Evolutionary conservation across 2,797 vertebrate genomes (phyloP).

Genomic region (Limnodromus scolopaceus): DNA sequence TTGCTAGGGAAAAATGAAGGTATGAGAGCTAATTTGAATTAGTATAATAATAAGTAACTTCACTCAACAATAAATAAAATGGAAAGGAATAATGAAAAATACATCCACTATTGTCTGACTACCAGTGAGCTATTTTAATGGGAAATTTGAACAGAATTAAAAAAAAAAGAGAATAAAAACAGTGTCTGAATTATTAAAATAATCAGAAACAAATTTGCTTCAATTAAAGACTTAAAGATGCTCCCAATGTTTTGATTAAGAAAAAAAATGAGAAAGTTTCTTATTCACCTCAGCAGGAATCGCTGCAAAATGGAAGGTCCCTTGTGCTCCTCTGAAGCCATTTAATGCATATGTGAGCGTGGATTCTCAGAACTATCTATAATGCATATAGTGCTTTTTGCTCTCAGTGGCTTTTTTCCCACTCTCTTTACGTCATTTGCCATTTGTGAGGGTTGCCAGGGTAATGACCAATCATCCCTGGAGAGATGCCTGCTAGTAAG

Average conservation of each 20-base stretch:
- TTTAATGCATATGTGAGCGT: slow-evolving; percentile 77
- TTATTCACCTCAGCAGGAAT: slow-evolving; percentile 44
- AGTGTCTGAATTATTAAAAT: slow-evolving; percentile 27
- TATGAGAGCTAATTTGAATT: not conserved
- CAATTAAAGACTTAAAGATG: slow-evolving; percentile 46
- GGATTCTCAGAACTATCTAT: slow-evolving; percentile 85
- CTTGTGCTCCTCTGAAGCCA: slow-evolving; percentile 79
- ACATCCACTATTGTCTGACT: not conserved
- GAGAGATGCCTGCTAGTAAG: slow-evolving; percentile 87
- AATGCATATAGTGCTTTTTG: slow-evolving; percentile 84
- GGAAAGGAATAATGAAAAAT: not conserved
- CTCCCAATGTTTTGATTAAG: slow-evolving; percentile 47
- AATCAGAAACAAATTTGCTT: slow-evolving; percentile 35
- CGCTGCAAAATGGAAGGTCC: slow-evolving; percentile 55
- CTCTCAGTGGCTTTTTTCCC: slow-evolving; percentile 87
- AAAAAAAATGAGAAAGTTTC: slow-evolving; percentile 47
- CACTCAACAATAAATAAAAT: not conserved
- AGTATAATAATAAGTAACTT: not conserved
- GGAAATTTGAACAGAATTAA: not conserved
- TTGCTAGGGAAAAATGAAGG: not conserved
- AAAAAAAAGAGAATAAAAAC: not conserved
- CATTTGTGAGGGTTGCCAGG: slow-evolving; percentile 91
- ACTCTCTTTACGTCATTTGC: slow-evolving; percentile 92
- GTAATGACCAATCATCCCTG: slow-evolving; percentile 89
- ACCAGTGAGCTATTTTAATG: not conserved